Conservation (phyloP, 2,888 invertebrate species). For the Macropis europaea region DNA sequence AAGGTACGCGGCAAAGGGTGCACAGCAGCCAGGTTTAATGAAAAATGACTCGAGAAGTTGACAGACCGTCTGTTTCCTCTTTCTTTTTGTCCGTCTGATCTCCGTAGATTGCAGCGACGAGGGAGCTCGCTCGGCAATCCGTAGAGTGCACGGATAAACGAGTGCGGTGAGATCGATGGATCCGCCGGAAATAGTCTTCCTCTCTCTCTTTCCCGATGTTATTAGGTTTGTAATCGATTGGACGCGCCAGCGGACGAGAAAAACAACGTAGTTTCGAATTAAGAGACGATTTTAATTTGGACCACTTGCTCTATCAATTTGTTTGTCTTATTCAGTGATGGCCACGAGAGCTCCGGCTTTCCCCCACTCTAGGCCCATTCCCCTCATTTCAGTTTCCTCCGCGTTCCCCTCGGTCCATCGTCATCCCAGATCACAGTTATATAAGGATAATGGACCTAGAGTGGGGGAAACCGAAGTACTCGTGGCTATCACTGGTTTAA, state of each 20-base stretch:
- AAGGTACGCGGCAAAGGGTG: neutral
- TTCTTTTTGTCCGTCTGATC: constrained; percentile 15
- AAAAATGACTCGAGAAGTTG: constrained; percentile 58
- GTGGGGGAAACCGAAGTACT: too few species aligned
- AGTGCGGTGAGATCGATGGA: constrained; percentile 6
- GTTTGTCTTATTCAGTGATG: too few species aligned
- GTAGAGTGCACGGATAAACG: constrained; percentile 25
- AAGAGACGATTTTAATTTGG: too few species aligned
- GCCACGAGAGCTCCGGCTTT: too few species aligned
- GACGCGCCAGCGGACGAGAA: neutral
- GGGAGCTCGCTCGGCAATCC: constrained; percentile 9
- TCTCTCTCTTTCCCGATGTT: neutral
- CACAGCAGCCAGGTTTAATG: constrained; percentile 44
- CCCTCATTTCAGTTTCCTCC: too few species aligned
- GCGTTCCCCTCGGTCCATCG: too few species aligned
- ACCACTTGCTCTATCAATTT: too few species aligned
- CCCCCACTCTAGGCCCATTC: too few species aligned
- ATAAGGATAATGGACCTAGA: too few species aligned
- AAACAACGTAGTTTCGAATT: too few species aligned
- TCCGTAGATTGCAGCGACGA: constrained; percentile 4
- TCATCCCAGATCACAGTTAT: too few species aligned
- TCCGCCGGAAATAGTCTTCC: neutral
- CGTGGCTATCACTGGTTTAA: too few species aligned
- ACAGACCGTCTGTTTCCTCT: constrained; percentile 36
- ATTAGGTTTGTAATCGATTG: constrained; percentile 6